phyloP scores from a whole-genome alignment of 1,140 invertebrate species.

The Scaptomyza montana region DNA sequence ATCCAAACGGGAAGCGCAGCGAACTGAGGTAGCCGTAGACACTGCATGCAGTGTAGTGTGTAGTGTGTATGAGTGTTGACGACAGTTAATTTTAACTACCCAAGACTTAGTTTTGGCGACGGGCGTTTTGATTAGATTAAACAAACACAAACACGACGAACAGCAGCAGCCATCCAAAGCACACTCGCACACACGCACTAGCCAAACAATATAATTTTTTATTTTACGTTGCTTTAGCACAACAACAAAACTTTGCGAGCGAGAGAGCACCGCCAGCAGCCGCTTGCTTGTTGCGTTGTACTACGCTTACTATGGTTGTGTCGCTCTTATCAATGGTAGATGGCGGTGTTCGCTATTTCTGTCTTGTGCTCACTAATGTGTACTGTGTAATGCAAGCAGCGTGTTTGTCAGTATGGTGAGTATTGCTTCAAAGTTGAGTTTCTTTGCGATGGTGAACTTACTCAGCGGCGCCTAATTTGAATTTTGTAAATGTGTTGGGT shows the following conservation, averaged over 20 bases:
- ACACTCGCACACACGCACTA: constrained; percentile 22
- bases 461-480: constrained; percentile 19
- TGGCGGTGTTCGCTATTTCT: background rate
- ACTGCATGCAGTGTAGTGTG: background rate
- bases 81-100: constrained; percentile 39
- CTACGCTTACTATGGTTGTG: constrained; percentile 3
- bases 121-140: constrained; percentile 35
- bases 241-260: constrained; percentile 38
- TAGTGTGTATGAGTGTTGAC: background rate
- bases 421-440: constrained; percentile 23
- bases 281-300: constrained; percentile 43
- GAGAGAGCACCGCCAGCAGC: constrained; percentile 1
- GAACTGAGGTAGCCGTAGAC: background rate
- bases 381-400: background rate
- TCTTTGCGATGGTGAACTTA: background rate
- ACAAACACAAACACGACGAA: constrained; percentile 23
- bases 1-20: background rate
- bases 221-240: constrained; percentile 10
- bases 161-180: constrained; percentile 5
- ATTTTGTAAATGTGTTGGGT: background rate
- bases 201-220: constrained; percentile 29
- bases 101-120: constrained; percentile 43
- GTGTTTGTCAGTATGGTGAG: constrained; percentile 21
- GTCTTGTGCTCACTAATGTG: background rate
- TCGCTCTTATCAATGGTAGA: constrained; percentile 11